phyloP scores from a whole-genome alignment of 2,888 invertebrate genomes.

The Spodoptera exigua region DNA sequence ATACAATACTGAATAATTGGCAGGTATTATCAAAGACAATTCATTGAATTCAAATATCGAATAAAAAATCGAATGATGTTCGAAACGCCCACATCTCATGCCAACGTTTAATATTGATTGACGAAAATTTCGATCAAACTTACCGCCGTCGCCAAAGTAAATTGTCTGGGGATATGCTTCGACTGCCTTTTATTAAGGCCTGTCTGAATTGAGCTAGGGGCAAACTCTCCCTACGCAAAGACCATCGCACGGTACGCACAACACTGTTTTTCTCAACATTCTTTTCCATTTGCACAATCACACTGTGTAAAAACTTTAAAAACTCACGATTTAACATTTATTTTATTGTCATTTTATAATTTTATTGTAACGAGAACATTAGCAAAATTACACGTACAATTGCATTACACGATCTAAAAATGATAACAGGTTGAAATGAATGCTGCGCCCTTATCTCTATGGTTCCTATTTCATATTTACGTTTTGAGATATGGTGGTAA shows the following conservation, averaged over 20 bases:
- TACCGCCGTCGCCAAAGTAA: slow-evolving; percentile 78
- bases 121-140: slow-evolving; percentile 41
- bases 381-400: slow-evolving; percentile 32
- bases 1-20: slow-evolving; percentile 9
- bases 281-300: slow-evolving; percentile 57
- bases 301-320: slow-evolving; percentile 28
- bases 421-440: slow-evolving; percentile 49
- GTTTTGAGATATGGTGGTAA: slow-evolving; percentile 61
- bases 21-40: slow-evolving; percentile 6
- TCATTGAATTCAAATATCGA: slow-evolving; percentile 31
- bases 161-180: slow-evolving; percentile 72
- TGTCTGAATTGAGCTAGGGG: slow-evolving; percentile 77
- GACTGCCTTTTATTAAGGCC: slow-evolving; percentile 74
- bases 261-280: slow-evolving; percentile 49
- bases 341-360: slow-evolving; percentile 19
- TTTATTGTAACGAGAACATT: slow-evolving; percentile 19
- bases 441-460: slow-evolving; percentile 59
- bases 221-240: slow-evolving; percentile 79
- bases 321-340: slow-evolving; percentile 34
- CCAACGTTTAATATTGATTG: slow-evolving; percentile 4
- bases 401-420: slow-evolving; percentile 41
- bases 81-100: slow-evolving; percentile 27
- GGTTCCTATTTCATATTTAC: slow-evolving; percentile 65
- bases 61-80: slow-evolving; percentile 30
- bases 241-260: slow-evolving; percentile 65